A percentile compares a stretch with the other conserved stretches of the same genome.
phyloP scores from a whole-genome alignment of 2,888 invertebrate species.

The Sycophila texana region DNA sequence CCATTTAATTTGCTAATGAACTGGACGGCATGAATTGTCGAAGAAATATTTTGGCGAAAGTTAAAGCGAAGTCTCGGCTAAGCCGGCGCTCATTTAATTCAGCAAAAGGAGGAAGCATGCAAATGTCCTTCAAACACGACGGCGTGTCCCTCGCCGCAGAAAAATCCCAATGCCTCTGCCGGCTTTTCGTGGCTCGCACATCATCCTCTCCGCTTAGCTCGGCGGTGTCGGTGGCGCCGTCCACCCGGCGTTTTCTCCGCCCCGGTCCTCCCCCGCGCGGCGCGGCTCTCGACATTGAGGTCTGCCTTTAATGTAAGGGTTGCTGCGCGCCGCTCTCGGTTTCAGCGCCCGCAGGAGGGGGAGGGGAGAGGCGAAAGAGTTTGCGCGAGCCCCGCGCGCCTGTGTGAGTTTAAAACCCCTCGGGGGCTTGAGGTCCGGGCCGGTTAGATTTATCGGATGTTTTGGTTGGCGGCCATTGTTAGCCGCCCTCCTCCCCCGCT shows the following conservation, averaged over 20 bases:
- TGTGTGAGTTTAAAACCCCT: slow-evolving; percentile 73
- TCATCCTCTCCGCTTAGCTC: slow-evolving; percentile 11
- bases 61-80: too few relatives aligned
- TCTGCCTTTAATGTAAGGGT: slow-evolving; percentile 72
- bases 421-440: slow-evolving; percentile 73
- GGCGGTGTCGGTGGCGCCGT: not conserved
- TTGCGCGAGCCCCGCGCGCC: slow-evolving; percentile 8
- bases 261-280: slow-evolving; percentile 43
- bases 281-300: slow-evolving; percentile 59
- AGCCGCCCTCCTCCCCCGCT: slow-evolving; percentile 61
- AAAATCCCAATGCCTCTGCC: slow-evolving; percentile 28
- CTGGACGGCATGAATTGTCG: too few relatives aligned
- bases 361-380: slow-evolving; percentile 44
- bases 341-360: slow-evolving; percentile 21
- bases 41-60: too few relatives aligned
- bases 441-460: slow-evolving; percentile 76
- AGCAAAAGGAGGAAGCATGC: too few relatives aligned
- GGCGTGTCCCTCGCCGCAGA: not conserved
- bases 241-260: slow-evolving; percentile 54
- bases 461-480: slow-evolving; percentile 76
- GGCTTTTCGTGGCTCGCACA: slow-evolving; percentile 18
- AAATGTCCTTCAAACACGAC: too few relatives aligned
- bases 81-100: too few relatives aligned
- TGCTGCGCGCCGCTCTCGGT: slow-evolving; percentile 62
- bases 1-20: too few relatives aligned